phyloP scores from a whole-genome alignment of 2,797 vertebrate genomes.

The Microctenopoma steveboyesi region DNA sequence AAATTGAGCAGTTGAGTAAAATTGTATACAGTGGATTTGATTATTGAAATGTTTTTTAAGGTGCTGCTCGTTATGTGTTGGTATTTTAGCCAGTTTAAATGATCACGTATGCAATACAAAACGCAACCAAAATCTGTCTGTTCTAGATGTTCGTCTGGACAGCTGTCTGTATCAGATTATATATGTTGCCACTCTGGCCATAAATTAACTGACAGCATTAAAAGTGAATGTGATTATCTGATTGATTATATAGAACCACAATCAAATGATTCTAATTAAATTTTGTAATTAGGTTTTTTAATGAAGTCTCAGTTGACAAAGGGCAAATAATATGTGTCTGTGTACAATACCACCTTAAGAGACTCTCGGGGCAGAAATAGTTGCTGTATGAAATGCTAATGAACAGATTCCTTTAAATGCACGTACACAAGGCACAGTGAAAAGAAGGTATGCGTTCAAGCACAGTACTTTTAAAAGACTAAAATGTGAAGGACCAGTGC shows the following conservation, averaged over 20 bases:
- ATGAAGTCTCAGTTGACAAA: conserved; percentile 77
- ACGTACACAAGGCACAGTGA: conserved; percentile 34
- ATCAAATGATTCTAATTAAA: conserved; percentile 81
- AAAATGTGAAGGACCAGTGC: neutral
- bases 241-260: conserved; percentile 70
- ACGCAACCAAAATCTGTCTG: neutral
- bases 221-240: conserved; percentile 63
- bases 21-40: no score
- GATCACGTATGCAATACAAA: no score
- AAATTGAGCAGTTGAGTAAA: neutral
- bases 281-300: conserved; percentile 79
- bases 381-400: conserved; percentile 76
- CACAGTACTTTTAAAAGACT: conserved; percentile 22
- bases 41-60: no score
- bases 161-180: no score
- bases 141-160: neutral
- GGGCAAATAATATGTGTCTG: conserved; percentile 77
- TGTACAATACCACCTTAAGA: conserved; percentile 65
- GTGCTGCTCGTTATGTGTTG: neutral
- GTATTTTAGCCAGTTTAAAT: neutral
- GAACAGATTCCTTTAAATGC: conserved; percentile 63
- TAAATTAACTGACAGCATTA: conserved; percentile 43
- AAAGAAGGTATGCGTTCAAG: conserved; percentile 9
- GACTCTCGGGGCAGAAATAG: conserved; percentile 64
- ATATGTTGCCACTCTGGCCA: conserved; percentile 33